Evolutionary conservation across 1,140 invertebrate species (phyloP), one percentile per base, ranked within the genome.

Genomic region (Lutraria rhynchaena): DNA sequence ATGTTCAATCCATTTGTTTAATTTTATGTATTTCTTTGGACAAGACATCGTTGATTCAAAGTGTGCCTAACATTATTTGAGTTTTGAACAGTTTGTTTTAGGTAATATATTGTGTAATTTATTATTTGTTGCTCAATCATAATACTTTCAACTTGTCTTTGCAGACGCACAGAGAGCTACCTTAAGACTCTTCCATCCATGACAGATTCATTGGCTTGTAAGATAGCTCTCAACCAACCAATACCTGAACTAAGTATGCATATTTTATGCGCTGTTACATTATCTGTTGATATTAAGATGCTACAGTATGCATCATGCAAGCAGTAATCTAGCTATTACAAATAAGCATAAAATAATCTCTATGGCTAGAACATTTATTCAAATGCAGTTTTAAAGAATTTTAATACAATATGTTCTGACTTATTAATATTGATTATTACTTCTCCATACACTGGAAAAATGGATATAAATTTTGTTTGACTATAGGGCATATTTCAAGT

Each of bases 181-280:
- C 46, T 78, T 1, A 67, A 69, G 41, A 37, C 17, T 17, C 22
- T 78, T 9, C 33, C 61, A 24, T 51, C 75, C 0, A 11, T n/a
- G 13, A 11, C 9, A 15, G 35, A 29, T 55, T 31, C 27, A 7
- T 35, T 78, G 5, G 75, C 75, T 5, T 22, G 13, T 57, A 51
- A 44, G 41, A 78, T 78, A 27, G 75, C 75, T 11, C 75, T 78
- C 9, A 78, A 78, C 35, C 33, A 44, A 65, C 1, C 44, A 13
- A 57, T 78, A 27, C 75, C 75, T 24, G 63, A 67, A 11, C 27
- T 78, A 41, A 63, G 75, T 78, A 78, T 31, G 24, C 57, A 51
- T 53, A 29, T 31, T 49, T 51, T 11, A 11, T 49, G n/a, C n/a
- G n/a, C n/a, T 13, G n/a, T 49, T 49, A 49, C n/a, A n/a, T n/a